Percentiles rank a stretch among this genome's conserved stretches.
These are phyloP conservation scores for Caenorhabditis sp. DNA, from an alignment of 2,888 invertebrate species.

Conservation along the genomic window DNA sequence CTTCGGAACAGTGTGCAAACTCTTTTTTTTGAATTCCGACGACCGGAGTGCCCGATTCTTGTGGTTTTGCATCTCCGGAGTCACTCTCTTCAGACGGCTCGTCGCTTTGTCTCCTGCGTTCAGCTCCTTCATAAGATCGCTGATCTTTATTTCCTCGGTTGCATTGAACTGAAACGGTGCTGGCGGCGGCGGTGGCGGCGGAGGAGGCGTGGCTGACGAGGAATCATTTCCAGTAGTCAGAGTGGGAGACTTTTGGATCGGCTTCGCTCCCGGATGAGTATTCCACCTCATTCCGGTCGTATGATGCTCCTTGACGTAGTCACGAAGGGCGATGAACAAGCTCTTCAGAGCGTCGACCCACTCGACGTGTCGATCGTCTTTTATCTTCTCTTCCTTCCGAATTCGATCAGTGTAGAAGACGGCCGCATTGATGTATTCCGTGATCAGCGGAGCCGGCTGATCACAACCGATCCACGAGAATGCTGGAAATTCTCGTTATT, in stretches of 20 bases:
- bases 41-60: slow-evolving; percentile 92
- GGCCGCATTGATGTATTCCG: slow-evolving; percentile 98
- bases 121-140: slow-evolving; percentile 92
- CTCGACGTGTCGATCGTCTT: slow-evolving; percentile 87
- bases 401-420: slow-evolving; percentile 87
- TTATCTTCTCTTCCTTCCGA: slow-evolving; percentile 78
- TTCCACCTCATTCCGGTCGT: slow-evolving; percentile 98
- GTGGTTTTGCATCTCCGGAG: slow-evolving; percentile 97
- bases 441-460: slow-evolving; percentile 94
- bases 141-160: too few relatives aligned
- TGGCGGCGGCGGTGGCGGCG: slow-evolving; percentile 49
- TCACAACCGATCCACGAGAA: slow-evolving; percentile 86
- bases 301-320: slow-evolving; percentile 92
- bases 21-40: not conserved
- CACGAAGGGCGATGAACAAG: slow-evolving; percentile 88
- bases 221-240: not conserved
- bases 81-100: slow-evolving; percentile 84
- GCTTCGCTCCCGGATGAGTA: slow-evolving; percentile 74
- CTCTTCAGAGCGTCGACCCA: slow-evolving; percentile 95
- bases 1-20: not conserved
- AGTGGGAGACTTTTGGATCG: too few relatives aligned
- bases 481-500: too few relatives aligned
- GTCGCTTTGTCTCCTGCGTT: slow-evolving; percentile 91
- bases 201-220: slow-evolving; percentile 15
- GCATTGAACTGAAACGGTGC: too few relatives aligned